phyloP scores from a whole-genome alignment of 2,888 invertebrate genomes.

The Euzophera pinguis region DNA sequence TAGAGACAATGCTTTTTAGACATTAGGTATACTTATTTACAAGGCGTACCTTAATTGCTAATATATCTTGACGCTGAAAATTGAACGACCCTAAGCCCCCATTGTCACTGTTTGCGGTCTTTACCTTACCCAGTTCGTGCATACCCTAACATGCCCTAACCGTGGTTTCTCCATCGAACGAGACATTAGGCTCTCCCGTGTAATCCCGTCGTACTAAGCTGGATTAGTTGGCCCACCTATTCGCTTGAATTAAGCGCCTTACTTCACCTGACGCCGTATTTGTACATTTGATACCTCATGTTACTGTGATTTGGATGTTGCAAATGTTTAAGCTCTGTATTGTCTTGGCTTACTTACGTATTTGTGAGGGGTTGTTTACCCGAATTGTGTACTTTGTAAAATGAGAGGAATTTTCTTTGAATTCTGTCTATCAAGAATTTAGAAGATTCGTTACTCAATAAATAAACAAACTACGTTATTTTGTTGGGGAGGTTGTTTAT shows the following conservation, averaged over 20 bases:
- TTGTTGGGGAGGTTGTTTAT: no score
- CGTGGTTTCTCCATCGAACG: slow-evolving; percentile 42
- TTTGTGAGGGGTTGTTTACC: background rate
- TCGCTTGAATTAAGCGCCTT: slow-evolving; percentile 53
- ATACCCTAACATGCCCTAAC: slow-evolving; percentile 40
- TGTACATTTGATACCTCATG: slow-evolving; percentile 48
- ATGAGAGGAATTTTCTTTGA: no score
- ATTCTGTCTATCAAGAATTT: no score
- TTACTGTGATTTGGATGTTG: slow-evolving; percentile 48
- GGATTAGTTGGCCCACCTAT: slow-evolving; percentile 67
- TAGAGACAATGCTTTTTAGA: no score
- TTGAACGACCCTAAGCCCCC: background rate
- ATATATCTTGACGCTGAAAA: background rate
- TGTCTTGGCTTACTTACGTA: background rate
- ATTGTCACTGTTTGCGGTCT: background rate
- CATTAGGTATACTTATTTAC: no score
- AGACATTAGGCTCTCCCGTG: slow-evolving; percentile 59
- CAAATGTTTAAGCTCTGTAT: slow-evolving; percentile 10
- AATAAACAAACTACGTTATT: no score
- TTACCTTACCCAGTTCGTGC: background rate
- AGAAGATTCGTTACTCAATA: no score
- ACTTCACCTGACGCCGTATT: slow-evolving; percentile 55
- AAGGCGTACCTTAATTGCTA: no score
- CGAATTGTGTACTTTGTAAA: no score
- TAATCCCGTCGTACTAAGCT: slow-evolving; percentile 66